phyloP scores from a whole-genome alignment of 2,888 invertebrate species.

The Crossocerus cetratus region DNA sequence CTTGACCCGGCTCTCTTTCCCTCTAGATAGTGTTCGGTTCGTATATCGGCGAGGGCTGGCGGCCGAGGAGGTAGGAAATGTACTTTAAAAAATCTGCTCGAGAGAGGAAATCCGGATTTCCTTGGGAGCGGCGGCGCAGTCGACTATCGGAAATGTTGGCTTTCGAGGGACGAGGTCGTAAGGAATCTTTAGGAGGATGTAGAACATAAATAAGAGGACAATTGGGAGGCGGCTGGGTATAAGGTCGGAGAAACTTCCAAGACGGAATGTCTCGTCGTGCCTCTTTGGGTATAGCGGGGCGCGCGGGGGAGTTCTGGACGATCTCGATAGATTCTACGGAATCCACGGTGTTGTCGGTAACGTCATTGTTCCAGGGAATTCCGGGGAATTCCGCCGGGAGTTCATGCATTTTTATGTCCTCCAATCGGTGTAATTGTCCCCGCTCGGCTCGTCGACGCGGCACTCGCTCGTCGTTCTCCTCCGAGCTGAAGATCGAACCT shows the following conservation, averaged over 20 bases:
- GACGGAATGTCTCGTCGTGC: slow-evolving; percentile 22
- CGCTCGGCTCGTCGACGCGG: neutral
- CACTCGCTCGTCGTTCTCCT: slow-evolving; percentile 2
- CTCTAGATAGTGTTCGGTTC: neutral
- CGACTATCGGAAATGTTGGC: no score
- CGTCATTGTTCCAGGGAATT: slow-evolving; percentile 33
- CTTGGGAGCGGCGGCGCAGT: neutral
- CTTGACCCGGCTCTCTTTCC: neutral
- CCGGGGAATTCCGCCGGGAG: slow-evolving; percentile 37
- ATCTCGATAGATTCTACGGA: slow-evolving; percentile 2
- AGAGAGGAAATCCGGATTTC: slow-evolving; percentile 17
- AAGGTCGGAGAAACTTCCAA: slow-evolving; percentile 7
- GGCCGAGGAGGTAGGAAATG: neutral
- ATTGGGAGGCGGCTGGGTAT: neutral
- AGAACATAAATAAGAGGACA: neutral
- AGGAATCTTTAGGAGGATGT: neutral
- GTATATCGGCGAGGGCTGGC: neutral
- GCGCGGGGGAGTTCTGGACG: no score
- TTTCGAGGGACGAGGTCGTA: no score
- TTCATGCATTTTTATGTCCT: slow-evolving; percentile 59
- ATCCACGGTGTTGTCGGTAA: slow-evolving; percentile 15
- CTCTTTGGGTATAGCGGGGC: slow-evolving; percentile 17
- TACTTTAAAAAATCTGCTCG: slow-evolving; percentile 22
- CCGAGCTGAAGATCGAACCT: slow-evolving; percentile 20
- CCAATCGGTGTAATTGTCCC: slow-evolving; percentile 56